These are phyloP conservation scores for Scomber colias DNA, from an alignment of 2,113 vertebrate genomes.

Conservation along the genomic window DNA sequence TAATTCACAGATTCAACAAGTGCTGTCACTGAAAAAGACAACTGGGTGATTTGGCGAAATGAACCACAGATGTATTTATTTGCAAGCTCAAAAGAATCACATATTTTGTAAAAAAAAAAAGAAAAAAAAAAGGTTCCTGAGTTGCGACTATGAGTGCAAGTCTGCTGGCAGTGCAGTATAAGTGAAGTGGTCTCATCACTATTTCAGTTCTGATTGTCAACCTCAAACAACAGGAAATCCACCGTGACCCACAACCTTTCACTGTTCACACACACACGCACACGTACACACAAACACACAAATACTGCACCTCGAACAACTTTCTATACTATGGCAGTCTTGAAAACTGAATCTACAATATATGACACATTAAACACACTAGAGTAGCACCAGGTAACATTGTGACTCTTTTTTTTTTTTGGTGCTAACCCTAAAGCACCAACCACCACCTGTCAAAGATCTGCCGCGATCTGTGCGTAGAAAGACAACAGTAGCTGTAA, in stretches of 20 bases:
- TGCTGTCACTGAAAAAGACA: background rate
- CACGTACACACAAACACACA: slow-evolving; percentile 18
- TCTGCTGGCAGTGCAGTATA: slow-evolving; percentile 18
- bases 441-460: no score
- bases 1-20: slow-evolving; percentile 5
- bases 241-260: slow-evolving; percentile 79
- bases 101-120: background rate
- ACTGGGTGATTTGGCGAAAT: background rate
- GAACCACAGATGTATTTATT: background rate
- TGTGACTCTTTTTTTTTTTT: background rate
- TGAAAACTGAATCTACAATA: background rate
- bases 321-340: slow-evolving; percentile 18
- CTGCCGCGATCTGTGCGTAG: background rate
- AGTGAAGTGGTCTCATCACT: slow-evolving; percentile 63
- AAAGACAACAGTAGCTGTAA: background rate
- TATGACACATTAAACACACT: background rate
- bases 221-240: slow-evolving; percentile 85
- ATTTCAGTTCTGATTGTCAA: slow-evolving; percentile 80
- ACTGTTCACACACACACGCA: slow-evolving; percentile 57
- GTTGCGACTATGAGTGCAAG: slow-evolving; percentile 6
- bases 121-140: background rate
- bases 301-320: background rate
- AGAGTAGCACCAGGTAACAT: background rate
- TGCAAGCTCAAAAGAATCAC: background rate
- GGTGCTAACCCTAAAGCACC: background rate